Evolutionary conservation across 2,888 invertebrate species (phyloP), one percentile per base, ranked within the genome.

Genomic region (Campaea margaritaria): DNA sequence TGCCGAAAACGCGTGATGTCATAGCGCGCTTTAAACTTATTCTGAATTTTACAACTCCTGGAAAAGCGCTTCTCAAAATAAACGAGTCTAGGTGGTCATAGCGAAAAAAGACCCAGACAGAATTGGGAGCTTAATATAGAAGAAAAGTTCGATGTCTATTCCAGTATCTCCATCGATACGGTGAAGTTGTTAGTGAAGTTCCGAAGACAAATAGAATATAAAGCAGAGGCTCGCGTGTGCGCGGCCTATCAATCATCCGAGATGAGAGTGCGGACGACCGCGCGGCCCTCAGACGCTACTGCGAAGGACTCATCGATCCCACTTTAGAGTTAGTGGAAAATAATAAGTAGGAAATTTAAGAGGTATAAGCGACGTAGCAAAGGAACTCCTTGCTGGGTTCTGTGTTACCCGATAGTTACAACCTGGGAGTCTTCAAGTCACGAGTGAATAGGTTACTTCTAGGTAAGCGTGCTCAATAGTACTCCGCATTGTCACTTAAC

Each of bases 151-250:
- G 8, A 13, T 15, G 15, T 13, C 44, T 16, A 39, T 62, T 64
- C 64, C 55, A 63, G 67, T 42, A 28, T 50, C 47, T 48, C 55
- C 53, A 54, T 43, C 64, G 62, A 36, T 43, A 47, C 55, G 45
- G 45, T 13, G 39, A 27, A 61, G 67, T 74, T 72, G 74, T 75
- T 78, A 68, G 70, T 64, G 67, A 76, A 78, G 69, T 82, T 84
- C 67, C 72, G 73, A 79, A 85, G 79, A 83, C 78, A 82, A 84
- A 81, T 80, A 81, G 81, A 84, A 85, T 82, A 82, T 76, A 81
- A 80, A 83, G 75, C 79, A 77, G 77, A 73, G 71, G 73, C 71
- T 84, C 69, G 82, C 82, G 83, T 85, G 85, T 76, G 79, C 68
- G 66, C 62, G 47, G 78, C 76, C 73, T 80, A 85, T 85, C 81